phyloP scores from a whole-genome alignment of 2,888 invertebrate species.

The Archips xylosteana region DNA sequence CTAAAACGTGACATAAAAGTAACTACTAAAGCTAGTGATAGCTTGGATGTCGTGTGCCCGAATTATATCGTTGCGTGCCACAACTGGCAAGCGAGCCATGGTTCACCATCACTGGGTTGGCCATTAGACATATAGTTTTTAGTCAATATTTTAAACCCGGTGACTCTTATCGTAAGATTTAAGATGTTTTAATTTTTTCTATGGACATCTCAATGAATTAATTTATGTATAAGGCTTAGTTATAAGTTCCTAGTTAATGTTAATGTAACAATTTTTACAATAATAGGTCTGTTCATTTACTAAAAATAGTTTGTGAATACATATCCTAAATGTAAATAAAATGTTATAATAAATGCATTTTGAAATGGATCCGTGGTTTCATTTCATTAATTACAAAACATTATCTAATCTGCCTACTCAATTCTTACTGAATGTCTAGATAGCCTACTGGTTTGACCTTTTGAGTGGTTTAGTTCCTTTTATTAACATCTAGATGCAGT shows the following conservation, averaged over 20 bases:
- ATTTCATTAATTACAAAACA: not conserved
- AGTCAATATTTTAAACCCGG: not conserved
- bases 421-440: no score
- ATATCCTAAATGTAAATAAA: slow-evolving; percentile 71
- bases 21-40: no score
- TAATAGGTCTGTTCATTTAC: slow-evolving; percentile 33
- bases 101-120: no score
- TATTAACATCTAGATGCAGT: no score
- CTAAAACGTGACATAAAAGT: no score
- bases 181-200: not conserved
- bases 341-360: slow-evolving; percentile 41
- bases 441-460: no score
- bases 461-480: no score
- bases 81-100: no score
- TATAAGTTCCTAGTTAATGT: slow-evolving; percentile 14
- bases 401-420: no score
- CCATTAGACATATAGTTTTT: not conserved
- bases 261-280: slow-evolving; percentile 22
- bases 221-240: slow-evolving; percentile 11
- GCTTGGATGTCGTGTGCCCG: no score
- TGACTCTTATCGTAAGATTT: not conserved
- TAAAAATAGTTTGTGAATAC: slow-evolving; percentile 64
- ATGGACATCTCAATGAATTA: slow-evolving; percentile 2
- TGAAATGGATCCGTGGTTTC: slow-evolving; percentile 13
- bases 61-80: no score